Percentiles rank a stretch among this genome's conserved stretches.
These are phyloP conservation scores for Bucco capensis DNA, from an alignment of 2,113 vertebrate genomes.

Conservation along the genomic window DNA sequence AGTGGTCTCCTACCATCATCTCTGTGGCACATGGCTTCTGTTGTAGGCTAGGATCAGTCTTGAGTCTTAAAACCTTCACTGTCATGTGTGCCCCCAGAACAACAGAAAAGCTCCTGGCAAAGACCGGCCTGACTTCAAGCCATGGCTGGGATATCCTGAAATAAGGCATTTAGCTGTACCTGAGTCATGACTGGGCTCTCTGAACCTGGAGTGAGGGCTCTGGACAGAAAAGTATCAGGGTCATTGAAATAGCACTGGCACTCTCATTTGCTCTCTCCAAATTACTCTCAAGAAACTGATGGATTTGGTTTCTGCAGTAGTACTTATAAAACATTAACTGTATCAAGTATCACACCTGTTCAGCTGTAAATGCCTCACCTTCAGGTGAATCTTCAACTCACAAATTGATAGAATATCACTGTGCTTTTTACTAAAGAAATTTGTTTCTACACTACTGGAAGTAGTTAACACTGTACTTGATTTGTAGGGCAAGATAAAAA, in stretches of 20 bases:
- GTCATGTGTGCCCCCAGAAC: accelerated
- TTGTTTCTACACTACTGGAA: background rate
- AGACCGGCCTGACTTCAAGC: background rate
- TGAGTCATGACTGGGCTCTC: background rate
- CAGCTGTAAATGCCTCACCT: background rate
- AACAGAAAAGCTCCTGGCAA: background rate
- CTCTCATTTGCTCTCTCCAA: background rate
- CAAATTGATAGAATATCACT: background rate
- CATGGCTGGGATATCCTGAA: background rate
- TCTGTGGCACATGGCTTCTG: background rate
- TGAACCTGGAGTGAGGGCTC: background rate
- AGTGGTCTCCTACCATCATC: background rate
- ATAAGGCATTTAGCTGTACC: background rate
- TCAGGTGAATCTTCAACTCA: background rate
- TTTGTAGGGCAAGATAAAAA: background rate
- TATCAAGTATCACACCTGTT: background rate
- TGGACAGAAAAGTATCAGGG: background rate
- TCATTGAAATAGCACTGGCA: background rate
- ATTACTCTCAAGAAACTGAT: background rate
- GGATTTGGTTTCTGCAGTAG: background rate
- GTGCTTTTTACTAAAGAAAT: background rate
- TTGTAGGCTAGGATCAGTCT: background rate
- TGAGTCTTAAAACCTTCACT: background rate
- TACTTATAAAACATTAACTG: background rate
- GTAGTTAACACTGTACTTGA: background rate